Evolutionary conservation across 92 coral and sea anemone genomes (phyloP).

Genomic region (Nematostella vectensis): DNA sequence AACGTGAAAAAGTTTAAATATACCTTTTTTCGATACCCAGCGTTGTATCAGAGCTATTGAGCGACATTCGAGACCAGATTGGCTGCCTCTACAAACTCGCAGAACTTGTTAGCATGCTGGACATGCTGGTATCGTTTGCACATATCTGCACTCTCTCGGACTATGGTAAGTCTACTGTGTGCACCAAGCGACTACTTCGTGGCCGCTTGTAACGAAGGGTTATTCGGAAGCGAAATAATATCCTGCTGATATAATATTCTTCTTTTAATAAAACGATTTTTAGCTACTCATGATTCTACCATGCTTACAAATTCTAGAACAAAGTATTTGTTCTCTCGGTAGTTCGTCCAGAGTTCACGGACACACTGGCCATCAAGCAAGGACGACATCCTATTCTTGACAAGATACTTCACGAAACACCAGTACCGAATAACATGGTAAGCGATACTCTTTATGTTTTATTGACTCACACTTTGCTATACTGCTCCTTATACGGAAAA

Average conservation of each 20-base stretch:
- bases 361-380: slow-evolving; percentile 84
- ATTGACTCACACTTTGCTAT: too few relatives aligned
- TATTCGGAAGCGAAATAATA: too few relatives aligned
- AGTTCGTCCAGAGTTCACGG: slow-evolving; percentile 98
- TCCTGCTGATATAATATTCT: too few relatives aligned
- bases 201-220: too few relatives aligned
- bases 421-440: slow-evolving; percentile 92
- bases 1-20: too few relatives aligned
- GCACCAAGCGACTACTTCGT: neutral
- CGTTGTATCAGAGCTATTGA: slow-evolving; percentile 84
- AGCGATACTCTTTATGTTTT: too few relatives aligned
- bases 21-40: too few relatives aligned
- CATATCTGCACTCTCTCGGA: slow-evolving; percentile 86
- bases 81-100: slow-evolving; percentile 92
- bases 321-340: too few relatives aligned
- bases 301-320: too few relatives aligned
- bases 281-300: too few relatives aligned
- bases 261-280: too few relatives aligned
- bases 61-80: slow-evolving; percentile 84
- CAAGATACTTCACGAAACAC: slow-evolving; percentile 84
- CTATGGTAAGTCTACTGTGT: slow-evolving; percentile 55
- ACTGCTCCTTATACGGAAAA: too few relatives aligned
- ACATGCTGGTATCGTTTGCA: slow-evolving; percentile 87
- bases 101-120: slow-evolving; percentile 87
- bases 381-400: slow-evolving; percentile 97